Evolutionary conservation across 2,113 vertebrate genomes (phyloP).

Genomic region (Eurystomus gularis): DNA sequence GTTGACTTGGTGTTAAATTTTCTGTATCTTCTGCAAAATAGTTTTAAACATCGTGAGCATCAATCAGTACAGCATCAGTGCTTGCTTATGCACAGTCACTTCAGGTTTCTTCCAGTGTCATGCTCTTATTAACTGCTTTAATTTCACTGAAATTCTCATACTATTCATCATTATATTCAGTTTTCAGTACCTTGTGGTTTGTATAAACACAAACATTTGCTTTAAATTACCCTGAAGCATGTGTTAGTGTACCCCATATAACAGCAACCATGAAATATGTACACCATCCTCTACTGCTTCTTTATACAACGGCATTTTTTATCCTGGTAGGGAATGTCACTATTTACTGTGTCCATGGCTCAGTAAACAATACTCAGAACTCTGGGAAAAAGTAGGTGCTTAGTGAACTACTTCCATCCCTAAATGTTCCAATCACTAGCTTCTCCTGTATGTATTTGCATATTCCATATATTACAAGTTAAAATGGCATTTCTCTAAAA

Average conservation of each 20-base stretch:
- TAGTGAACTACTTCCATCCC: not conserved
- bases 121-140: not conserved
- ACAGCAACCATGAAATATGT: not conserved
- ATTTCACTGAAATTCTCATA: not conserved
- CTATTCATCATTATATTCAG: not conserved
- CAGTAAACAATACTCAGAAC: not conserved
- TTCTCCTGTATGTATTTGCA: not conserved
- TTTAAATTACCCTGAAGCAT: not conserved
- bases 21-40: not conserved
- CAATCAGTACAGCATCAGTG: not conserved
- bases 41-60: not conserved
- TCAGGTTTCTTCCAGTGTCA: not conserved
- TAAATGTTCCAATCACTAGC: not conserved
- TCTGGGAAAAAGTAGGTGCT: not conserved
- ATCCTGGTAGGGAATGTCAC: not conserved
- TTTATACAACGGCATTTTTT: not conserved
- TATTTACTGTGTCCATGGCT: not conserved
- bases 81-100: not conserved
- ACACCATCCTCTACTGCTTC: not conserved
- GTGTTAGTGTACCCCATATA: not conserved
- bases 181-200: not conserved
- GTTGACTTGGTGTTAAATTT: conserved; percentile 20
- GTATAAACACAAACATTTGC: not conserved
- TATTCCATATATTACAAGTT: not conserved
- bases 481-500: not conserved